Base-by-base conservation (phyloP, 2,888 invertebrate species). In the Prosopocoilus inquinatus region DNA sequence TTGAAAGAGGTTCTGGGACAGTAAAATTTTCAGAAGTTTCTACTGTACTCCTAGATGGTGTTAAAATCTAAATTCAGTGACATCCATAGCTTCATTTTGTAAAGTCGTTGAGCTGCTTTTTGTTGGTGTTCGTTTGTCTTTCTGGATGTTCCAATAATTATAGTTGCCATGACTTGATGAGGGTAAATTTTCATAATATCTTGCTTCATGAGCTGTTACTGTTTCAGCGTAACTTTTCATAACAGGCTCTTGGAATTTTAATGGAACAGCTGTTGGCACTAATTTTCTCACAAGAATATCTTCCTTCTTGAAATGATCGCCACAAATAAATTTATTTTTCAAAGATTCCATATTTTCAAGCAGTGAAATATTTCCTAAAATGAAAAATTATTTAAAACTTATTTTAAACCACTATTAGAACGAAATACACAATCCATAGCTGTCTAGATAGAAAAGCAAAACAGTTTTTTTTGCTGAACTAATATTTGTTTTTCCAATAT, bases 261-360 rank as follows among this genome's bases (percentile, higher is more conserved):
- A 13, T 13, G 50, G 50, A 5, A 50, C 44, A 9, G 35, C 44
- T 4, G 7, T 7, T 8, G 20, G 16, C 5, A 15, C 9, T 12
- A 50, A n/a, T 28, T 50, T 34, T 4, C n/a, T 13, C 11, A 12
- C 34, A n/a, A 43, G 11, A 9, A 43, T 15, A 9, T 50, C 44
- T 11, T 34, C 34, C n/a, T 50, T 33, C 8, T 35, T 9, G 35
- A 50, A 50, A 15, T 50, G 44, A 2, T 8, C 3, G 12, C 35
- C 44, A 13, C 50, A 50, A 9, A 50, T 33, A 16, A 44, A 34
- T 12, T 16, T 33, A 9, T 15, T 41, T 13, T 33, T 50, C 35
- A 44, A 28, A 28, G 20, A 28, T 28, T 28, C 20, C 20, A 28
- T 5, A 28, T 28, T 28, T 28, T 28, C 20, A 28, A 28, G 20